Base-by-base conservation (phyloP, 1,140 invertebrate genomes). In the Oscheius sp. region DNA sequence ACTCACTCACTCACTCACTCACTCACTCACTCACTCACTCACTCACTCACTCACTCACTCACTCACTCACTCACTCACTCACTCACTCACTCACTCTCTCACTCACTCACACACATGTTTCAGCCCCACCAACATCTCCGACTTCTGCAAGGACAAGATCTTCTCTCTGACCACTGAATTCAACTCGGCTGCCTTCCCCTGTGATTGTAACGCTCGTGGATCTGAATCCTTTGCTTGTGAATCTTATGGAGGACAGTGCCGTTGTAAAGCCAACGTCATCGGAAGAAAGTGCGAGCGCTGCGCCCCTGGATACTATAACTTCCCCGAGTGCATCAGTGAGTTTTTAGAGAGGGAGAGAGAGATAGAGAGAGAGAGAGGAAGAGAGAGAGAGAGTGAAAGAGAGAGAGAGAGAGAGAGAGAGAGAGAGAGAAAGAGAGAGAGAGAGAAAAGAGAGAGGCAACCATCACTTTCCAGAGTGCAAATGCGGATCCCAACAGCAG, bases 151-250 rank as follows among this genome's bases (percentile, higher is more conserved):
- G 68, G 90, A 93, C 67, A 90, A 93, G 0, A 90, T 95, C 13
- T 98, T 97, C 84, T 94, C 95, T 0, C 87, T 99, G 49, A 95
- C 95, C 0, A 88, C 93, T 0, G 92, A 94, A 62, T 97, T 95
- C 84, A 98, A 98, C 83, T 92, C 91, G 73, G 93, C 94, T 1
- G 94, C 94, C 0, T 79, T 95, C 3, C 87, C 89, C 0, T 99
- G 96, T 82, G 88, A 91, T 34, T 99, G 96, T 84, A 90, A 97
- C 82, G 90, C 90, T 79, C 90, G 91, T 62, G 96, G 95, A 0
- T 93, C 94, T 0, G 88, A 88, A 0, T 93, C 91, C 80, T 93
- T 95, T 79, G 94, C 93, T 79, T 88, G 87, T 78, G 90, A 92
- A 58, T 88, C 90, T 36, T 96, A 95, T 83, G 96, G 96, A 0